Evolutionary conservation across 2,797 vertebrate genomes (phyloP).

Genomic region (Gymnopithys bicolor): DNA sequence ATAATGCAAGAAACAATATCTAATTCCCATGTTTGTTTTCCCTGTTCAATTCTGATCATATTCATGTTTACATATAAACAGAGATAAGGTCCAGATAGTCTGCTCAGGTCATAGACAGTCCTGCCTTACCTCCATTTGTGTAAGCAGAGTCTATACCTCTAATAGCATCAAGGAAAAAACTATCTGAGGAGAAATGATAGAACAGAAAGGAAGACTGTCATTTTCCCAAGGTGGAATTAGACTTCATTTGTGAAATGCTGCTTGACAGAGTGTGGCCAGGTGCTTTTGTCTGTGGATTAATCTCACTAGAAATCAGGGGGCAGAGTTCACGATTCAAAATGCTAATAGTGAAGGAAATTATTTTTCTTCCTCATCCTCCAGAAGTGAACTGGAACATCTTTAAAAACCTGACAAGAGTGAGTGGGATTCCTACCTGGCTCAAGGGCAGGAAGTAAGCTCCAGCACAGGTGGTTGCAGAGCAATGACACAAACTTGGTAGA

Average conservation of each 20-base stretch:
- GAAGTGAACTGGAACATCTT: neutral
- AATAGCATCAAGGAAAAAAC: neutral
- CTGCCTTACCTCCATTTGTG: neutral
- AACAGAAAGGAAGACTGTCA: neutral
- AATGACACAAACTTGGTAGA: neutral
- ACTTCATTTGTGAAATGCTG: neutral
- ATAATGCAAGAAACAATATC: neutral
- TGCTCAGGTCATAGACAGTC: neutral
- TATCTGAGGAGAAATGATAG: neutral
- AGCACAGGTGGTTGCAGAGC: neutral
- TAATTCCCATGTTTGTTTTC: neutral
- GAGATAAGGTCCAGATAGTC: neutral
- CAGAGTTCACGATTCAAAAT: neutral
- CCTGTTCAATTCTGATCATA: neutral
- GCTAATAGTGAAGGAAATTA: neutral
- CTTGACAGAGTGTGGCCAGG: neutral
- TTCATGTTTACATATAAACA: neutral
- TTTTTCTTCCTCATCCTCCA: neutral
- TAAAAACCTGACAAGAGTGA: neutral
- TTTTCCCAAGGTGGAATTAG: neutral
- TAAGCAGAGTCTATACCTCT: neutral
- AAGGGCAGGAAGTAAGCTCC: neutral
- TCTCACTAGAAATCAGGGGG: neutral
- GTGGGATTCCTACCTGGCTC: neutral
- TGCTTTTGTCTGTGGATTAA: neutral